These are phyloP conservation scores for Heterodera schachtii DNA, from an alignment of 1,140 invertebrate genomes.

Conservation along the genomic window DNA sequence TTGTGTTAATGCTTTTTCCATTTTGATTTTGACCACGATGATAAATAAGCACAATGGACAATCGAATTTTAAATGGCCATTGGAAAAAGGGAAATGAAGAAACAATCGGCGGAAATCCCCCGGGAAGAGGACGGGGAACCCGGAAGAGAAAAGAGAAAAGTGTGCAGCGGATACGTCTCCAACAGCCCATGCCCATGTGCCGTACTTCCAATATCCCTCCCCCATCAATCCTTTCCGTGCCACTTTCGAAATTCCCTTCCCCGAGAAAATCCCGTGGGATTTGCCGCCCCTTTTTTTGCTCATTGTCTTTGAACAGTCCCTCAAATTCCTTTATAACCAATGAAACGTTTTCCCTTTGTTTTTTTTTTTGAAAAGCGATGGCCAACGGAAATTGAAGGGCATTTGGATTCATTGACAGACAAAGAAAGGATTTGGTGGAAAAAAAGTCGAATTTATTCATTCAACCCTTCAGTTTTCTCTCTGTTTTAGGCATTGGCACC, in stretches of 20 bases:
- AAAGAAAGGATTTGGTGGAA: too few species aligned
- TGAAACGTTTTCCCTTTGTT: neutral
- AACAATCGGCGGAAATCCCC: neutral
- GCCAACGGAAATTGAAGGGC: neutral
- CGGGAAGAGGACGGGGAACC: neutral
- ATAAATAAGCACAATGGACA: too few species aligned
- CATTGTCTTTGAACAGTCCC: neutral
- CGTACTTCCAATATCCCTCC: neutral
- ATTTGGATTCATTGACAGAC: neutral
- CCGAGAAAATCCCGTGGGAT: neutral
- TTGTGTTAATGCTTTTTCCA: too few species aligned
- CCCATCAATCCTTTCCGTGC: constrained; percentile 3
- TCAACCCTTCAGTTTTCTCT: too few species aligned
- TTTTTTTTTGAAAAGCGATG: neutral
- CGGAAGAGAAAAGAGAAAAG: neutral
- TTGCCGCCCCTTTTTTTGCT: neutral
- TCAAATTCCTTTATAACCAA: neutral
- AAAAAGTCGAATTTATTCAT: too few species aligned
- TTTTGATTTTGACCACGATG: too few species aligned
- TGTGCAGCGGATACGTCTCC: neutral
- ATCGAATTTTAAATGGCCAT: neutral
- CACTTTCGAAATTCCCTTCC: neutral
- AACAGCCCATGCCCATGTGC: neutral
- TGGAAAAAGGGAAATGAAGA: neutral
- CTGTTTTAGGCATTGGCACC: too few species aligned